phyloP scores from a whole-genome alignment of 2,797 vertebrate species.

The Cyprinodon diabolis region DNA sequence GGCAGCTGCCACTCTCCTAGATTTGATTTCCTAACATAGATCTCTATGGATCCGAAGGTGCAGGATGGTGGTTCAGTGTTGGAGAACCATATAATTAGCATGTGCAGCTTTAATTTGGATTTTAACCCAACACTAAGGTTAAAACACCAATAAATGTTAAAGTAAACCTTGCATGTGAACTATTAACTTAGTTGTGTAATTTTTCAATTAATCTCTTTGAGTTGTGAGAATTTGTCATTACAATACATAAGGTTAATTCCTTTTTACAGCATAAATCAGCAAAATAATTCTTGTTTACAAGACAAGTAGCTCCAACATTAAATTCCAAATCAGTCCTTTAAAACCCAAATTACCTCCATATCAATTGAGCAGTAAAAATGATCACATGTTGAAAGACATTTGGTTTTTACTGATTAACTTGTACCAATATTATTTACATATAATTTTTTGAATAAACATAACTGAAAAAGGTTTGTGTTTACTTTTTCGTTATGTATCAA shows the following conservation, averaged over 20 bases:
- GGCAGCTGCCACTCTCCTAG: slow-evolving; percentile 6
- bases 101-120: neutral
- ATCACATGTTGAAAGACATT: neutral
- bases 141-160: neutral
- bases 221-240: too few species aligned
- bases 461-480: too few species aligned
- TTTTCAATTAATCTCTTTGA: too few species aligned
- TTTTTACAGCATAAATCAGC: too few species aligned
- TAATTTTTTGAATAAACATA: too few species aligned
- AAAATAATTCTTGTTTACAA: too few species aligned
- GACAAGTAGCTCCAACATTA: too few species aligned
- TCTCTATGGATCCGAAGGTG: neutral
- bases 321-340: too few species aligned
- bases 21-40: slow-evolving; percentile 5
- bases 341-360: neutral
- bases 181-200: neutral
- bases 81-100: neutral
- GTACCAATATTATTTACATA: neutral
- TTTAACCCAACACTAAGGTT: neutral
- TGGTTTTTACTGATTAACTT: neutral
- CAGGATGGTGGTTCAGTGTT: neutral
- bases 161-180: neutral
- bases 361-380: neutral
- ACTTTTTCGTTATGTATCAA: too few species aligned
- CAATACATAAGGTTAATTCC: too few species aligned